Evolutionary conservation across 1,140 invertebrate genomes (phyloP), one percentile per base, ranked within the genome.

Genomic region (Drosophila truncata): DNA sequence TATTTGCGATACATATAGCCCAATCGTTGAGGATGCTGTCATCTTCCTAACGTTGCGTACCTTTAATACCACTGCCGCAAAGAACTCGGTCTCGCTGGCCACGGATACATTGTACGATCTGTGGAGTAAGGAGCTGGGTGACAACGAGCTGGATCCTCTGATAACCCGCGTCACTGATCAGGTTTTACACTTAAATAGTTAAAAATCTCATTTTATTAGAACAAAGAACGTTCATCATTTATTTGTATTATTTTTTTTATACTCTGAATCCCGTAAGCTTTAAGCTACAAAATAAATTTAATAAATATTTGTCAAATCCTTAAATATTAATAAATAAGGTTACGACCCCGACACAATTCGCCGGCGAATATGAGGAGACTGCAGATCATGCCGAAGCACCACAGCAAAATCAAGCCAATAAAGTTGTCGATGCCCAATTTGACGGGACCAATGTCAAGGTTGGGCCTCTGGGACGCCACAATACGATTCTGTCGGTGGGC

Each of bases 131-230:
- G 35, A 82, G 23, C 25, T 92, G 6, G 3, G 33, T 1, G 41
- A 73, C 35, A 77, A 86, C 16, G 91, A 90, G 57, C 44, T 92
- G 35, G 83, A 86, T 60, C 67, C 91, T 9, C 41, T 92, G 23
- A 88, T 91, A 29, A 83, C 86, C 2, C 83, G 91, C 25, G 91
- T 92, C 3, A 90, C 67, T 11, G 91, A 92, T 64, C 76, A 88
- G 29, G 82, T 92, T 3, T 55, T 78, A 13, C 31, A 69, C 52
- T 39, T 78, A 6, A 42, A 41, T 16, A 52, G 10, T n/a, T 76
- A 78, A 42, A 1, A 6, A 6, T 5, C n/a, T 2, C 13, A 20
- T 20, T 55, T 25, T 27, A 29, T 31, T 18, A 59, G 23, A 16
- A 49, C 27, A 33, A 39, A 10, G 31, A 13, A 41, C 33, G n/a